Evolutionary conservation across 2,888 invertebrate genomes (phyloP).

Genomic region (Matsumyia berberina): DNA sequence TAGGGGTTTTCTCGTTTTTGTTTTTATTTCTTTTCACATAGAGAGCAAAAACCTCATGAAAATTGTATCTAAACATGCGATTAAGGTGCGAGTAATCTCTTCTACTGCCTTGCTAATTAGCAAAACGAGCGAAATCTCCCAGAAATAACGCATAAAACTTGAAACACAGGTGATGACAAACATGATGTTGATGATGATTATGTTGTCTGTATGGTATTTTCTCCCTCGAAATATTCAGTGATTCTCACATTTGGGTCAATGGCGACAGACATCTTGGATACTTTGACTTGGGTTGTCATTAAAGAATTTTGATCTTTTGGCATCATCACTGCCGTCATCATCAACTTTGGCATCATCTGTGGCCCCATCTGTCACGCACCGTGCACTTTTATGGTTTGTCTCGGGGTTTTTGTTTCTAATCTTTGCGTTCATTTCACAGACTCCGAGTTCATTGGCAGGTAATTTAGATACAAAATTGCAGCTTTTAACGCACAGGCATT

Average conservation of each 20-base stretch:
- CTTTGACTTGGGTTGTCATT: conserved; percentile 51
- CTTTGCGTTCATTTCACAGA: conserved; percentile 15
- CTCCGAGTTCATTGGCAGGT: conserved; percentile 60
- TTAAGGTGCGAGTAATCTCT: conserved; percentile 61
- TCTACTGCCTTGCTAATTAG: conserved; percentile 64
- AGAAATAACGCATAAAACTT: conserved; percentile 44
- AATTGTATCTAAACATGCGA: conserved; percentile 62
- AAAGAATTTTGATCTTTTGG: conserved; percentile 34
- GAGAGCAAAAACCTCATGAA: conserved; percentile 59
- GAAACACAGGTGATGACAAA: conserved; percentile 37
- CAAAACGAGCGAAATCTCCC: conserved; percentile 59
- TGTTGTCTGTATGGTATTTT: conserved; percentile 33
- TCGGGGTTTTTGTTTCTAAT: conserved; percentile 27
- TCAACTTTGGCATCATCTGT: conserved; percentile 36
- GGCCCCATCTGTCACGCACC: conserved; percentile 40
- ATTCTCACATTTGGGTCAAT: conserved; percentile 56
- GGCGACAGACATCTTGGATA: conserved; percentile 59
- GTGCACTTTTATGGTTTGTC: conserved; percentile 21
- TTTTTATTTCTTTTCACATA: conserved; percentile 3
- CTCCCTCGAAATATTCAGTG: conserved; percentile 27
- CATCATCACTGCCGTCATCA: conserved; percentile 10
- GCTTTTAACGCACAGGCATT: conserved; percentile 44
- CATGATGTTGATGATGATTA: conserved; percentile 13
- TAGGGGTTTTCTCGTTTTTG: neutral
- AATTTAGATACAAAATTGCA: conserved; percentile 42